These are phyloP conservation scores for Altica lythri DNA, from an alignment of 2,888 invertebrate genomes.

Conservation along the genomic window DNA sequence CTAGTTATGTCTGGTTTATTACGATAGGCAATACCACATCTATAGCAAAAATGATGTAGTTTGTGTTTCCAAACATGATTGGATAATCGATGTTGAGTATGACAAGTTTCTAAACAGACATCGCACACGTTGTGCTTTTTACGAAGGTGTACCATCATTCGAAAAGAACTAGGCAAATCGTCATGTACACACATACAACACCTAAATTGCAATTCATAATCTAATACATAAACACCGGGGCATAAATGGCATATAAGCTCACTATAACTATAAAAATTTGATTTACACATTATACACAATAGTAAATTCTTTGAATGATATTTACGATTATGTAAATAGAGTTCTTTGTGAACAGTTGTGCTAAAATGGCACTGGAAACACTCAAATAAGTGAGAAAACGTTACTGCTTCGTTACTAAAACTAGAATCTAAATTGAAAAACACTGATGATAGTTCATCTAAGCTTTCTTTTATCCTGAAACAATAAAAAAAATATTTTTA, in stretches of 20 bases:
- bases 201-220: slow-evolving; percentile 73
- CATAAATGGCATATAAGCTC: slow-evolving; percentile 86
- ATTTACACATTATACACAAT: slow-evolving; percentile 85
- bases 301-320: slow-evolving; percentile 83
- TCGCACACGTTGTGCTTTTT: slow-evolving; percentile 86
- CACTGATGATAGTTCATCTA: slow-evolving; percentile 65
- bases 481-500: slow-evolving; percentile 1
- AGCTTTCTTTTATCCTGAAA: slow-evolving; percentile 61
- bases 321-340: slow-evolving; percentile 84
- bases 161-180: slow-evolving; percentile 82
- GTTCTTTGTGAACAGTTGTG: slow-evolving; percentile 79
- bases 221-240: slow-evolving; percentile 72
- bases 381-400: slow-evolving; percentile 75
- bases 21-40: slow-evolving; percentile 85
- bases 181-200: slow-evolving; percentile 81
- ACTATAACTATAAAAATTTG: slow-evolving; percentile 85
- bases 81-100: slow-evolving; percentile 78
- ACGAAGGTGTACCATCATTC: slow-evolving; percentile 85
- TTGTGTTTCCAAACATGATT: slow-evolving; percentile 93
- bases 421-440: slow-evolving; percentile 78
- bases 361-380: slow-evolving; percentile 85
- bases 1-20: slow-evolving; percentile 88
- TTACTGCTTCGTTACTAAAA: slow-evolving; percentile 61
- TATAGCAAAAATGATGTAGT: slow-evolving; percentile 82
- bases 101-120: slow-evolving; percentile 82